Percentiles rank a stretch among this genome's conserved stretches.
phyloP scores from a whole-genome alignment of 35 echinoderm and acorn worm species.

The Chiridota heheva region DNA sequence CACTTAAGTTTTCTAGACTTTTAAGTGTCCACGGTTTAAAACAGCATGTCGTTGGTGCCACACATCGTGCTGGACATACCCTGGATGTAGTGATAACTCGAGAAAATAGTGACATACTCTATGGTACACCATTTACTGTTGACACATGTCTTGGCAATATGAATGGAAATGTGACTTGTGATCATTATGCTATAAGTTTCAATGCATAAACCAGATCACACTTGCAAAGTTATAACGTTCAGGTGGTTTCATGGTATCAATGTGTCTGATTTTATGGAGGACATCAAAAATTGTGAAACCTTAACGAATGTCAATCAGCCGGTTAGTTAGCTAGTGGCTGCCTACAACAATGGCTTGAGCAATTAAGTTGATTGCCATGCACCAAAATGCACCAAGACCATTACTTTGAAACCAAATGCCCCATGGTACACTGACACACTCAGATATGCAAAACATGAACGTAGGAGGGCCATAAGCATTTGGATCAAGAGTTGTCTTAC shows the following conservation, averaged over 20 bases:
- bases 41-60: constrained; percentile 40
- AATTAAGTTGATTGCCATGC: neutral
- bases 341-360: neutral
- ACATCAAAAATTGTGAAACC: constrained; percentile 24
- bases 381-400: constrained; percentile 18
- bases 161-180: constrained; percentile 21
- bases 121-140: neutral
- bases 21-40: neutral
- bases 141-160: constrained; percentile 3
- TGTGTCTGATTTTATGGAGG: constrained; percentile 24
- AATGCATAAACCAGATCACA: neutral
- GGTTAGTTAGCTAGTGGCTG: neutral
- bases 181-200: constrained; percentile 18
- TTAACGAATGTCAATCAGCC: constrained; percentile 10
- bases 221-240: constrained; percentile 1
- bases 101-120: constrained; percentile 25
- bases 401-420: constrained; percentile 55
- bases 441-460: constrained; percentile 38
- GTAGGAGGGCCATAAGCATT: constrained; percentile 17
- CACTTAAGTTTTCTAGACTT: neutral
- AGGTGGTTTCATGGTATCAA: constrained; percentile 27
- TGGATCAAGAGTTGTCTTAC: constrained; percentile 25
- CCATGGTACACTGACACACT: constrained; percentile 63
- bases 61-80: constrained; percentile 31
- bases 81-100: constrained; percentile 44